A percentile compares a stretch with the other conserved stretches of the same genome.
Evolutionary conservation across 2,797 vertebrate species (phyloP).

Genomic region (Smutsia gigantea): DNA sequence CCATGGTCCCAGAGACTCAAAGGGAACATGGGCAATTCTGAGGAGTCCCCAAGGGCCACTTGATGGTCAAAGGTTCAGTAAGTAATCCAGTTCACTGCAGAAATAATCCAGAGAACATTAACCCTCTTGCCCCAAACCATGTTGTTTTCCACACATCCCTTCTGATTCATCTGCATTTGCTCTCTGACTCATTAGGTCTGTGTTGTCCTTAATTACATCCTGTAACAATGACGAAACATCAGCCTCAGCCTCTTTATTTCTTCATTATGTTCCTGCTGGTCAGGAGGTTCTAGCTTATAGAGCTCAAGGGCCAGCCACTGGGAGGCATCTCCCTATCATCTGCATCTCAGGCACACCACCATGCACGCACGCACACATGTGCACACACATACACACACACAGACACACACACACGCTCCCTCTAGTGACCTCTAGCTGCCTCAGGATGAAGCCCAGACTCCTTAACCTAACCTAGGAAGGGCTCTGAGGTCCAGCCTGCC

Average conservation of each 20-base stretch:
- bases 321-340: background rate
- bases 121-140: background rate
- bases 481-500: background rate
- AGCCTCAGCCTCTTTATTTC: conserved; percentile 48
- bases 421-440: background rate
- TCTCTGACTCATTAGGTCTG: conserved; percentile 71
- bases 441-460: background rate
- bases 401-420: background rate
- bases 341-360: no score
- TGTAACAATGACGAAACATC: conserved; percentile 43
- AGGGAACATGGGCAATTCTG: background rate
- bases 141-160: conserved; percentile 50
- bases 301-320: background rate
- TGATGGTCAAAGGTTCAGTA: background rate
- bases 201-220: conserved; percentile 64
- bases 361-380: no score
- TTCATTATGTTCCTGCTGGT: conserved; percentile 45
- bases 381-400: no score
- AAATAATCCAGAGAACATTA: background rate
- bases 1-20: background rate
- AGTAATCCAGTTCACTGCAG: background rate
- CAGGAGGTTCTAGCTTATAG: background rate
- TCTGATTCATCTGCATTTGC: conserved; percentile 71
- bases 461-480: background rate
- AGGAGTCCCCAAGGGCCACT: background rate